A percentile compares a stretch with the other conserved stretches of the same genome.
Conservation (phyloP, 2,797 vertebrate species). For the Iguana delicatissima region DNA sequence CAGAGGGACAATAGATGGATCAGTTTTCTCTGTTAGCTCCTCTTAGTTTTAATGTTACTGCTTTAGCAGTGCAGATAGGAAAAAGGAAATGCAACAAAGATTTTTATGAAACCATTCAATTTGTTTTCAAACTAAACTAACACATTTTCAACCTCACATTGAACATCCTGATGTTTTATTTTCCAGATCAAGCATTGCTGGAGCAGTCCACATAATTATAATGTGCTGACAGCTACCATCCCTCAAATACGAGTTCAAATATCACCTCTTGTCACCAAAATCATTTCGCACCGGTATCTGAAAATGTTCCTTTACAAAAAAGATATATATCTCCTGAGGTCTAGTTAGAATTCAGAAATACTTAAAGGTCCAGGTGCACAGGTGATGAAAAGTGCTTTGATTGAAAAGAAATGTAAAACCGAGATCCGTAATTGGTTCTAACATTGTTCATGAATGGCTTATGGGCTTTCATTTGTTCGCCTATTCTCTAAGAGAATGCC, state of each 20-base stretch:
- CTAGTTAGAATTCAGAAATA: slow-evolving; percentile 33
- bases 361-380: slow-evolving; percentile 7
- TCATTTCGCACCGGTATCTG: not conserved
- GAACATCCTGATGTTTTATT: accelerated
- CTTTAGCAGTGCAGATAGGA: not conserved
- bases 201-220: slow-evolving; percentile 30
- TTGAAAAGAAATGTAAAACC: slow-evolving; percentile 23
- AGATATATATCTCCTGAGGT: slow-evolving; percentile 1
- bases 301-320: slow-evolving; percentile 1
- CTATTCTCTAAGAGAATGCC: slow-evolving; percentile 17
- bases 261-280: not conserved
- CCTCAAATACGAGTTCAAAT: not conserved
- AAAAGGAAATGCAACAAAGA: not conserved
- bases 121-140: not conserved
- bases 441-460: slow-evolving; percentile 11
- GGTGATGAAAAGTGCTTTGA: slow-evolving; percentile 40
- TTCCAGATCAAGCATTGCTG: slow-evolving; percentile 19
- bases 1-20: not conserved
- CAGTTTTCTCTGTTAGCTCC: not conserved
- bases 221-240: slow-evolving; percentile 8
- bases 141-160: slow-evolving; percentile 12
- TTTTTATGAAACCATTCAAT: slow-evolving; percentile 8
- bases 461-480: slow-evolving; percentile 11
- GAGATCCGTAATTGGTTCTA: slow-evolving; percentile 6
- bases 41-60: not conserved